Base-by-base conservation (phyloP, 2,113 vertebrate genomes). In the Rhegmatorhina hoffmannsi region DNA sequence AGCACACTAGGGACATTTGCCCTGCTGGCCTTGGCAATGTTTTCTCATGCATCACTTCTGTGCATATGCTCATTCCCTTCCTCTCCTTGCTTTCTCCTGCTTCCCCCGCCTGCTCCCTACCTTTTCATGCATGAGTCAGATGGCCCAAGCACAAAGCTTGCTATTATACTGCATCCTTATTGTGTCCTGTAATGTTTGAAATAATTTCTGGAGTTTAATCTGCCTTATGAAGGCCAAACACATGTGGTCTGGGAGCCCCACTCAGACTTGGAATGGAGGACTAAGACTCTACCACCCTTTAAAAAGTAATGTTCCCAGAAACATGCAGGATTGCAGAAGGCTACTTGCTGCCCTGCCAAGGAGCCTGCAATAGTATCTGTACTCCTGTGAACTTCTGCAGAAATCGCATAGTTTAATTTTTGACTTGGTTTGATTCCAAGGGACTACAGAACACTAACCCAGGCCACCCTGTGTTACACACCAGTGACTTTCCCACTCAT, bases 21-120 rank as follows among this genome's bases (percentile, higher is more conserved):
- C 89, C 91, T 86, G 69, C 69, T 94, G 89, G 80, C 83, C 89
- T 87, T 89, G 92, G 84, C 92, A 84, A 9, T 7, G 46, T 87
- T 95, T 94, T 84, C 92, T 92, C 84, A 92, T 46, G 74, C 81
- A 50, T 25, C 36, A 25, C 28, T 94, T 79, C 24, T 58, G 70
- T 66, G 56, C 36, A 29, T 78, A 36, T 18, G 17, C 9, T 90
- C 33, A 0, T 79, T 87, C 25, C 12, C 11, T 69, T 79, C 43
- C 60, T 10, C 25, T 84, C 21, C 63, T 74, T 73, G 40, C 34
- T 18, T 49, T 66, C 25, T 40, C 36, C 77, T 59, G 33, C 46
- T 29, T 60, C 19, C 21, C 23, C 25, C 0, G 4, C 50, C 19
- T 58, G 59, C 59, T 38, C 25, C 38, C 31, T 17, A 33, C 60